Evolutionary conservation across 2,113 vertebrate genomes (phyloP).

Genomic region (Muntiacus muntjak): DNA sequence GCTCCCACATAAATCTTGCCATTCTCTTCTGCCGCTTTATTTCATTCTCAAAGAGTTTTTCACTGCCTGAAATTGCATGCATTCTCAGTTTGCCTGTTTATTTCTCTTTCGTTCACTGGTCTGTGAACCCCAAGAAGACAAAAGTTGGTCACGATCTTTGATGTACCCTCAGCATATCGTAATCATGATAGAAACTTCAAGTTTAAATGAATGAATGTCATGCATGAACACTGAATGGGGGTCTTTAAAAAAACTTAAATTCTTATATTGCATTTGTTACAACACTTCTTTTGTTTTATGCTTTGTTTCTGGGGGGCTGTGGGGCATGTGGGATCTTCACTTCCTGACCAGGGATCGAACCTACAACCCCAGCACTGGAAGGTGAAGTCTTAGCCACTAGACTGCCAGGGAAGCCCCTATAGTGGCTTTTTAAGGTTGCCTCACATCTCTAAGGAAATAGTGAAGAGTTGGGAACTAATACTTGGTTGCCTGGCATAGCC

Average conservation of each 20-base stretch:
- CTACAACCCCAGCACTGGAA: background rate
- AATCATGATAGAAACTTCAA: background rate
- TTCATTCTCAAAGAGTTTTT: background rate
- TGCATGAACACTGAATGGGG: background rate
- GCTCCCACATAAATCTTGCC: background rate
- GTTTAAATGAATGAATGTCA: background rate
- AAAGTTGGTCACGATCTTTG: background rate
- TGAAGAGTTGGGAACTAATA: background rate
- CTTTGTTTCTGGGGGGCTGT: background rate
- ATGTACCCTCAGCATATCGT: background rate
- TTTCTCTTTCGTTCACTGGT: background rate
- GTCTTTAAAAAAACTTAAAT: background rate
- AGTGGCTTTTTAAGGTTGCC: background rate
- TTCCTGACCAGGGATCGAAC: background rate
- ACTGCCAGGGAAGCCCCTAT: background rate
- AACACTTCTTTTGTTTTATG: background rate
- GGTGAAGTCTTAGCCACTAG: background rate
- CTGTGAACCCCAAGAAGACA: background rate
- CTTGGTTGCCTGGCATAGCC: background rate
- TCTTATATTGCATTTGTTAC: background rate
- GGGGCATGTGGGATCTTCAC: background rate
- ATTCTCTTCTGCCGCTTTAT: background rate
- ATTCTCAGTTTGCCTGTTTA: background rate
- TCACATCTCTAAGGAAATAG: background rate
- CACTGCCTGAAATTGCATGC: background rate